These are phyloP conservation scores for Acrocyrtus sp. DNA, from an alignment of 2,888 invertebrate genomes.

Conservation along the genomic window DNA sequence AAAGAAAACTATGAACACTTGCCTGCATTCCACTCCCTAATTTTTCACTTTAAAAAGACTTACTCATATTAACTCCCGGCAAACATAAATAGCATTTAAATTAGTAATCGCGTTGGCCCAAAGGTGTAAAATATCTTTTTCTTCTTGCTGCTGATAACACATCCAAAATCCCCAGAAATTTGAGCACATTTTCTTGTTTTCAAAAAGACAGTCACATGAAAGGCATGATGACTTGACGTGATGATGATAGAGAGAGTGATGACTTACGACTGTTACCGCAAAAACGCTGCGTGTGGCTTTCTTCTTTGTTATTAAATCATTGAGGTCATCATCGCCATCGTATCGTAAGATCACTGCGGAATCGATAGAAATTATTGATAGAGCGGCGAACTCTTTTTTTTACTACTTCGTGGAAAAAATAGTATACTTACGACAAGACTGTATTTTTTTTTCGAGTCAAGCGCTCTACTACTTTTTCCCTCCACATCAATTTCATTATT, in stretches of 20 bases:
- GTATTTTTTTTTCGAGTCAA: background rate
- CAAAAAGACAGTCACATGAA: background rate
- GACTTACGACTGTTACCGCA: background rate
- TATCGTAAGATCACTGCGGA: background rate
- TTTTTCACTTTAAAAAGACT: background rate
- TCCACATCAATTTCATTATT: background rate
- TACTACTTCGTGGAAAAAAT: background rate
- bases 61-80: background rate
- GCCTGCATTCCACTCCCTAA: background rate
- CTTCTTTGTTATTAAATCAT: background rate
- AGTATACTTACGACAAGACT: background rate
- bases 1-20: background rate
- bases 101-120: background rate
- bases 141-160: too few species aligned
- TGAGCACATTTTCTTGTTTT: background rate
- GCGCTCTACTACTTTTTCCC: background rate
- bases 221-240: background rate
- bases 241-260: constrained; percentile 1
- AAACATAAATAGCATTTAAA: background rate
- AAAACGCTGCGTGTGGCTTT: background rate
- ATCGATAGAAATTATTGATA: background rate
- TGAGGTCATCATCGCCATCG: background rate
- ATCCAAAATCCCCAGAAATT: background rate
- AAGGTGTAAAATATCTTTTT: too few species aligned
- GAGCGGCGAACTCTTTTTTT: background rate